Conservation (phyloP, 2,888 invertebrate genomes). For the Mimas tiliae region DNA sequence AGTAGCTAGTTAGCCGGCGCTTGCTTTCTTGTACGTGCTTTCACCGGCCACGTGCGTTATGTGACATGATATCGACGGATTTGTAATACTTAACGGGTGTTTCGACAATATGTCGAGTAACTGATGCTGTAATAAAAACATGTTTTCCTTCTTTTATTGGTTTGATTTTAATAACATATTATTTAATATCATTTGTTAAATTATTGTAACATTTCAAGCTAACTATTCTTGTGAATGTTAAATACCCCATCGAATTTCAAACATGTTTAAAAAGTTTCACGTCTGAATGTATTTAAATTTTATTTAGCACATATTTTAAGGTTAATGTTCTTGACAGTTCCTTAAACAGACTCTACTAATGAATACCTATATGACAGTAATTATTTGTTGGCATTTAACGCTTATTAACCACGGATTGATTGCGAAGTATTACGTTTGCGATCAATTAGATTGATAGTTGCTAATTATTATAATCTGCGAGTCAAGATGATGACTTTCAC, state of each 20-base stretch:
- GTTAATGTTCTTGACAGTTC: slow-evolving; percentile 6
- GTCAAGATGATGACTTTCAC: slow-evolving; percentile 16
- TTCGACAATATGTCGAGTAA: not conserved
- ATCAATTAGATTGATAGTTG: slow-evolving; percentile 14
- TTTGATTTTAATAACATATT: not conserved
- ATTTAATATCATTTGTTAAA: too few relatives aligned
- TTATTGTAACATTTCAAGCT: too few relatives aligned
- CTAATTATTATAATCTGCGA: slow-evolving; percentile 18
- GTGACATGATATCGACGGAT: slow-evolving; percentile 19
- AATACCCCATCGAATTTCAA: not conserved
- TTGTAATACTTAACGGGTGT: not conserved
- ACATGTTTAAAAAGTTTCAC: not conserved
- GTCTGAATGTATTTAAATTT: not conserved
- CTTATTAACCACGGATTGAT: slow-evolving; percentile 13
- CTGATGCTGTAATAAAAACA: not conserved
- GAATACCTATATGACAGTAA: slow-evolving; percentile 9
- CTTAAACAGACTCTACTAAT: slow-evolving; percentile 4
- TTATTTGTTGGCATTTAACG: slow-evolving; percentile 4
- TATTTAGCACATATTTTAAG: not conserved
- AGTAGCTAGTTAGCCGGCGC: slow-evolving; percentile 13
- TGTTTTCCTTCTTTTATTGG: not conserved
- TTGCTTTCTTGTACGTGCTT: slow-evolving; percentile 29
- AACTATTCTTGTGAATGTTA: not conserved
- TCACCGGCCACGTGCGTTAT: slow-evolving; percentile 26
- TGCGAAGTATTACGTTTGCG: slow-evolving; percentile 12